Evolutionary conservation across 2,797 vertebrate genomes (phyloP).

Genomic region (Sarcophilus harrisii): DNA sequence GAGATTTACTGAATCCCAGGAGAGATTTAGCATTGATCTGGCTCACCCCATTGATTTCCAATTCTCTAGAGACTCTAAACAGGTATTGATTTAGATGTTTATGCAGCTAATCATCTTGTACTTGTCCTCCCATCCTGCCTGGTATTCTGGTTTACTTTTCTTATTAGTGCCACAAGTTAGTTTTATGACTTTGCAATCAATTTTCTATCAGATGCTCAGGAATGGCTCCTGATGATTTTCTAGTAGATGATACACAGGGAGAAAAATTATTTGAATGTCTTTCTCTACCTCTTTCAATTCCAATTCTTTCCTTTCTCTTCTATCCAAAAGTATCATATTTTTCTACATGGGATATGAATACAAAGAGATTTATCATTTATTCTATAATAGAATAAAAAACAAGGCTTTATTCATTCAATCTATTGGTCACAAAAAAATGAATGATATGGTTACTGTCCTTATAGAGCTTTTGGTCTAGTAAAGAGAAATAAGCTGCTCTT

Average conservation of each 20-base stretch:
- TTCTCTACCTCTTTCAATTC: neutral
- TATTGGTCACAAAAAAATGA: neutral
- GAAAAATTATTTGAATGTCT: slow-evolving; percentile 33
- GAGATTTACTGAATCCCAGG: slow-evolving; percentile 55
- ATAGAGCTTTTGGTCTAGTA: neutral
- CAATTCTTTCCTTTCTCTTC: slow-evolving; percentile 1
- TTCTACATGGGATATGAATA: slow-evolving; percentile 24
- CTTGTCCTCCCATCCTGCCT: neutral
- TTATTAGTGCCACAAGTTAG: slow-evolving; percentile 66
- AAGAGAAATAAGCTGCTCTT: neutral
- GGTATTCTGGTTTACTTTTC: slow-evolving; percentile 65
- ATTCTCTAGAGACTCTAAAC: slow-evolving; percentile 42
- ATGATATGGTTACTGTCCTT: neutral
- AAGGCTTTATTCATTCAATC: neutral
- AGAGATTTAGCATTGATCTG: slow-evolving; percentile 63
- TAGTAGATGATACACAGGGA: slow-evolving; percentile 65
- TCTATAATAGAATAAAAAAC: neutral
- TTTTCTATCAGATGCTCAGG: slow-evolving; percentile 77
- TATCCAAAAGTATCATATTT: neutral
- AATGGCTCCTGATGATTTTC: slow-evolving; percentile 79
- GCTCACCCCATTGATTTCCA: slow-evolving; percentile 60
- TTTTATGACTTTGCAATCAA: slow-evolving; percentile 81
- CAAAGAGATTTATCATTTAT: neutral
- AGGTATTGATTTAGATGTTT: slow-evolving; percentile 38
- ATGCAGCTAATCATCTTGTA: slow-evolving; percentile 48